Percentiles rank a stretch among this genome's conserved stretches.
phyloP scores from a whole-genome alignment of 2,797 vertebrate species.

The Enteromius paludinosus region DNA sequence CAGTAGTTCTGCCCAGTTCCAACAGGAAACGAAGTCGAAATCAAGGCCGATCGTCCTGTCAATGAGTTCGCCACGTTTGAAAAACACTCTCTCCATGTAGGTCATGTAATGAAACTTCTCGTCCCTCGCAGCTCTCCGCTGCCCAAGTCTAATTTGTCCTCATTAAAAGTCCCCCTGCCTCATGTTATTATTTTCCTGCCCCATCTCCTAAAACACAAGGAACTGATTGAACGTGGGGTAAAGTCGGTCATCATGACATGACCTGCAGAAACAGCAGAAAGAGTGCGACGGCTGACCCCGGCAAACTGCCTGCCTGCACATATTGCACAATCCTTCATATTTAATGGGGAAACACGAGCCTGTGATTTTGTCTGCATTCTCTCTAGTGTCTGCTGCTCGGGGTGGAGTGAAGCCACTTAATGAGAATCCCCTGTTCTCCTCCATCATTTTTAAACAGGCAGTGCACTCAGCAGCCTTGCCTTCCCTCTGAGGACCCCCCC shows the following conservation, averaged over 20 bases:
- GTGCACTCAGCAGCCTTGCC: conserved; percentile 61
- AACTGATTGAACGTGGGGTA: conserved; percentile 59
- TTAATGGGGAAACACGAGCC: conserved; percentile 65
- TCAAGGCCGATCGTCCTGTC: conserved; percentile 25
- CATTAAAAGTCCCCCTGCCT: conserved; percentile 64
- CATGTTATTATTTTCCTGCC: conserved; percentile 60
- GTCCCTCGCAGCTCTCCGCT: conserved; percentile 36
- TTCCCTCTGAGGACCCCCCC: conserved; percentile 58
- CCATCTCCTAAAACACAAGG: conserved; percentile 56
- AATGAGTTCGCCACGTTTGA: conserved; percentile 34
- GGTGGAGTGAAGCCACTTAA: conserved; percentile 65
- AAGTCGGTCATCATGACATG: conserved; percentile 63
- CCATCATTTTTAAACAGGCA: conserved; percentile 65
- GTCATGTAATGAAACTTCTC: conserved; percentile 51
- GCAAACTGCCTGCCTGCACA: conserved; percentile 63
- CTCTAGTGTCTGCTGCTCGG: conserved; percentile 61
- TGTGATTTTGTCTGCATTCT: conserved; percentile 62
- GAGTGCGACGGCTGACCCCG: conserved; percentile 53
- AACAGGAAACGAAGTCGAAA: conserved; percentile 22
- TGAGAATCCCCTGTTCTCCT: conserved; percentile 64
- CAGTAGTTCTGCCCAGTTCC: conserved; percentile 6
- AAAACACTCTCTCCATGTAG: conserved; percentile 34
- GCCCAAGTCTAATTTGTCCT: conserved; percentile 61
- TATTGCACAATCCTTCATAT: conserved; percentile 66
- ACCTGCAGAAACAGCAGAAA: conserved; percentile 65